phyloP scores from a whole-genome alignment of 2,797 vertebrate genomes.

The Diplodus puntazzo region DNA sequence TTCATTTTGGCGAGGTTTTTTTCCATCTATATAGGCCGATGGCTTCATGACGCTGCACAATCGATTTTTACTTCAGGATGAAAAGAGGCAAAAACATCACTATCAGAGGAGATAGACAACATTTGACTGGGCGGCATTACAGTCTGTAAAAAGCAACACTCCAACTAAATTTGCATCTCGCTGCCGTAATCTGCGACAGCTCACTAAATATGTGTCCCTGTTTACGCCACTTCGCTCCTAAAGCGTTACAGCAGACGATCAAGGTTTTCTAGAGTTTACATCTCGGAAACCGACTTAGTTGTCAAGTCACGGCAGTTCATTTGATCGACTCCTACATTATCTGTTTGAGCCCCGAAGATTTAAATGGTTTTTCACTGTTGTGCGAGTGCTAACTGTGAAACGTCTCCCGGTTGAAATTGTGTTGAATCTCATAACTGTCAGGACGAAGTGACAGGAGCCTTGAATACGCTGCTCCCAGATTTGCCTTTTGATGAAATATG shows the following conservation, averaged over 20 bases:
- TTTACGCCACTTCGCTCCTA: slow-evolving; percentile 8
- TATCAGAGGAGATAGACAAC: slow-evolving; percentile 10
- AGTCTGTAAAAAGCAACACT: slow-evolving; percentile 36
- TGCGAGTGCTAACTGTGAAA: slow-evolving; percentile 1
- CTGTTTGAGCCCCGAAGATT: slow-evolving; percentile 15
- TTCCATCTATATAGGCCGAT: too few relatives aligned
- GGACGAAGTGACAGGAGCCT: slow-evolving; percentile 9
- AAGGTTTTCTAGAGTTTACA: slow-evolving; percentile 20
- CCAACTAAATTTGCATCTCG: slow-evolving; percentile 31
- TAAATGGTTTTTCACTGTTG: neutral
- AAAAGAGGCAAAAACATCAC: too few relatives aligned
- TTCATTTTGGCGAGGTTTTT: too few relatives aligned
- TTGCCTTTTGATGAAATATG: slow-evolving; percentile 47
- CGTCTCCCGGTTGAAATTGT: slow-evolving; percentile 6
- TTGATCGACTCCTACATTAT: slow-evolving; percentile 38
- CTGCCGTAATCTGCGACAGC: slow-evolving; percentile 17
- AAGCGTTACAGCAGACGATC: slow-evolving; percentile 25
- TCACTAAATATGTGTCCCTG: slow-evolving; percentile 11
- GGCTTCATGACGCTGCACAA: too few relatives aligned
- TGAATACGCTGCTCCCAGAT: slow-evolving; percentile 6
- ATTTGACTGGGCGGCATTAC: slow-evolving; percentile 20
- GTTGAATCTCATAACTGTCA: slow-evolving; percentile 23
- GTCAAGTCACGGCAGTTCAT: slow-evolving; percentile 31
- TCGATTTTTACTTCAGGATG: too few relatives aligned
- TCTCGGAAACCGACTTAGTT: slow-evolving; percentile 5